Evolutionary conservation across 2,113 vertebrate genomes (phyloP).

Genomic region (Xiphorhynchus elegans): DNA sequence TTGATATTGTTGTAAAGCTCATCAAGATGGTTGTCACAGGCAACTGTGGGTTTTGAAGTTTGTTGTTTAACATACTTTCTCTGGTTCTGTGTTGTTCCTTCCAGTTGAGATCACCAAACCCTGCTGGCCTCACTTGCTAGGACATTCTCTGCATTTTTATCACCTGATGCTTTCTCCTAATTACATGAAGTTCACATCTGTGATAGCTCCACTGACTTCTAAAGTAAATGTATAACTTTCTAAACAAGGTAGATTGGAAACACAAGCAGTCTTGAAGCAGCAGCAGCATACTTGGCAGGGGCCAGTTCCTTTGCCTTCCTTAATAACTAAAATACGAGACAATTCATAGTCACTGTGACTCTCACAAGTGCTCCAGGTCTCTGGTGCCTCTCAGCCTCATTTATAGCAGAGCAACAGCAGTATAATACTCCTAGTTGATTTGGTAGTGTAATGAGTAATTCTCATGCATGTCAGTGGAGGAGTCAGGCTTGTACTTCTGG

Average conservation of each 20-base stretch:
- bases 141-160: neutral
- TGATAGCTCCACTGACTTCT: slow-evolving; percentile 22
- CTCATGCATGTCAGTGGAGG: neutral
- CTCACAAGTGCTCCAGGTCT: neutral
- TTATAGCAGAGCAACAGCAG: neutral
- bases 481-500: neutral
- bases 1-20: neutral
- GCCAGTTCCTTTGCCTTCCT: neutral
- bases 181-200: neutral
- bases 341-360: neutral
- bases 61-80: neutral
- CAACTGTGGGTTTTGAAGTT: neutral
- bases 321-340: neutral
- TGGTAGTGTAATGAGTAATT: slow-evolving; percentile 2
- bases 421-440: neutral
- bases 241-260: slow-evolving; percentile 17
- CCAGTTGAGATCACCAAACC: neutral
- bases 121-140: neutral
- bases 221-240: slow-evolving; percentile 54
- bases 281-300: slow-evolving; percentile 16
- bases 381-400: neutral
- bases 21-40: neutral
- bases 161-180: slow-evolving; percentile 16
- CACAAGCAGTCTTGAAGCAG: neutral
- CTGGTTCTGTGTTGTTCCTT: neutral